A percentile compares a stretch with the other conserved stretches of the same genome.
phyloP scores from a whole-genome alignment of 2,113 vertebrate genomes.

The Candoia aspera region DNA sequence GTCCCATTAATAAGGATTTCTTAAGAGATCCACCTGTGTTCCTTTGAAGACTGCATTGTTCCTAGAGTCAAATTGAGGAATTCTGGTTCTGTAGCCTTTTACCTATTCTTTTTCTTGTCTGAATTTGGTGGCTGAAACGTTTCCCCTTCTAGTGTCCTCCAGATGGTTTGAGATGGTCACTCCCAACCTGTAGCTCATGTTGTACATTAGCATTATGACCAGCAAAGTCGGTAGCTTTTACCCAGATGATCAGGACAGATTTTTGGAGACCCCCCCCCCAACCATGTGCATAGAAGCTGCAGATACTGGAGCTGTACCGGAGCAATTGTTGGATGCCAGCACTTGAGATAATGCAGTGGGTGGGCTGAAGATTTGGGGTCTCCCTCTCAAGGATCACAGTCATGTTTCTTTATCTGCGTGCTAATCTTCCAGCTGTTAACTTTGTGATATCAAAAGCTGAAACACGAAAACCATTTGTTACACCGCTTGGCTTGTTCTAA shows the following conservation, averaged over 20 bases:
- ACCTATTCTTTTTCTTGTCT: constrained; percentile 22
- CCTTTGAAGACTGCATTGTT: constrained; percentile 49
- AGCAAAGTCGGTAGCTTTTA: background rate
- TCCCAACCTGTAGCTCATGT: background rate
- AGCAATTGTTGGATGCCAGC: too few species aligned
- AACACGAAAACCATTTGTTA: constrained; percentile 45
- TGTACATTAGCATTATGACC: background rate
- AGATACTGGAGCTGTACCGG: background rate
- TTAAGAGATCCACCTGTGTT: constrained; percentile 56
- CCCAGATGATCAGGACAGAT: background rate
- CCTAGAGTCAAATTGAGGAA: constrained; percentile 51
- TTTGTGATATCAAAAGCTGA: constrained; percentile 56
- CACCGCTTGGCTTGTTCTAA: constrained; percentile 41
- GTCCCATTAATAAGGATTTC: constrained; percentile 57
- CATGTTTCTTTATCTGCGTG: background rate
- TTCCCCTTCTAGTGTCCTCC: background rate
- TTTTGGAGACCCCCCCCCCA: background rate
- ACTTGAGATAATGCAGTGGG: background rate
- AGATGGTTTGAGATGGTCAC: background rate
- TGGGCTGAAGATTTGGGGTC: background rate
- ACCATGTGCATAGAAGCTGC: background rate
- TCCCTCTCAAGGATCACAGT: constrained; percentile 34
- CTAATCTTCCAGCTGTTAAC: constrained; percentile 39
- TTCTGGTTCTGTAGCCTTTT: constrained; percentile 35
- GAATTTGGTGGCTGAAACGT: background rate